Evolutionary conservation across 2,888 invertebrate genomes (phyloP), one percentile per base, ranked within the genome.

Genomic region (Liopterus haemorrhoidalis): DNA sequence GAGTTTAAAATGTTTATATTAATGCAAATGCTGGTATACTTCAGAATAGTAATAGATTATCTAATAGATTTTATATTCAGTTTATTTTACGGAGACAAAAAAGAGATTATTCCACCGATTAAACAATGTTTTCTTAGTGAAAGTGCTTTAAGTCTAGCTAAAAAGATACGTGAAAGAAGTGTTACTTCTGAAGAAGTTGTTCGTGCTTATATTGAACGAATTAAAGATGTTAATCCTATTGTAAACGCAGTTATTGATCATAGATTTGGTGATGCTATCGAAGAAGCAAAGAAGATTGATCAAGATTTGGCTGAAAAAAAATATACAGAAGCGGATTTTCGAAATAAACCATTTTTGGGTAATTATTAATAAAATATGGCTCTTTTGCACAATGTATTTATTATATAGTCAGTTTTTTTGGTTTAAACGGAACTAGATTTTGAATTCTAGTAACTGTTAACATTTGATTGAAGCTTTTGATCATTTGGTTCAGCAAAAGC

Each of bases 191-290:
- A 79, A 59, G 75, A 80, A 49, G 74, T 91, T 12, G 84, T 90
- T 0, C 69, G 70, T 48, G 75, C 80, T 2, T 92, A 81, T 61
- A 83, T 89, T 51, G 78, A 84, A 35, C 75, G 92, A 54, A 88
- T 90, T 35, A 76, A 81, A 52, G 73, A 78, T 60, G 75, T 78
- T 0, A 90, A 94, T 64, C 73, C 75, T 0, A 62, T 83, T 9
- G 58, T 93, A 28, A 94, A 94, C 68, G 85, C 90, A 0, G 75
- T 94, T 0, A 85, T 90, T 0, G 88, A 89, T 57, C 78, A 87
- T 24, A 73, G 90, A 40, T 94, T 81, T 61, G 73, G 78, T 5
- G 81, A 75, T 2, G 93, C 94, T 0, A 60, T 94, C 1, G 68
- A 78, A 33, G 88, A 92, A 57, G 93, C 94, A 0, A 72, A 71